Conservation (phyloP, 1,140 invertebrate genomes). For the Nixonia krombeini region DNA sequence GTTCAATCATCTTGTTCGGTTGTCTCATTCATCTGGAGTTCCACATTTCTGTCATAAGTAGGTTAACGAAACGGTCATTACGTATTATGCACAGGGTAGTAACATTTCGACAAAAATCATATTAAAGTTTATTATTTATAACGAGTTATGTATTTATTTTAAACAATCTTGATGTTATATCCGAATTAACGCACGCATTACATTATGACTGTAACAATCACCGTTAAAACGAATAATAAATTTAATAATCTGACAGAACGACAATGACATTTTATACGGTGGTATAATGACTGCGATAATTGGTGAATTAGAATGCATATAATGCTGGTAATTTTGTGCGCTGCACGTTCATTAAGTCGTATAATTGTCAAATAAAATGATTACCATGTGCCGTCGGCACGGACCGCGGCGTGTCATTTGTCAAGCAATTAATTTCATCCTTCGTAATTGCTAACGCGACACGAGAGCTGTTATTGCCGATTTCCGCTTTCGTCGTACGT, state of each 20-base stretch:
- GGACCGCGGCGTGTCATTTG: constrained; percentile 2
- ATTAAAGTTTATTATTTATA: too few species aligned
- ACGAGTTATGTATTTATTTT: too few species aligned
- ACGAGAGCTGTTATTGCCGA: background rate
- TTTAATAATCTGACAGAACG: background rate
- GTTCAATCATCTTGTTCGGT: constrained; percentile 27
- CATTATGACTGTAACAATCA: too few species aligned
- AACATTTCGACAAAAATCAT: too few species aligned
- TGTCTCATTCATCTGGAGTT: constrained; percentile 17
- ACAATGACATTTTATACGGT: background rate
- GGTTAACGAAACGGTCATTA: constrained; percentile 29
- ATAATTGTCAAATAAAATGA: constrained; percentile 31
- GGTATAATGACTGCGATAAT: constrained; percentile 2
- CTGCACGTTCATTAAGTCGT: constrained; percentile 3
- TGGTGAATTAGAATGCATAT: constrained; percentile 18
- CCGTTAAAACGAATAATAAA: too few species aligned
- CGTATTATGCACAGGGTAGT: too few species aligned
- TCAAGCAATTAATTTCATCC: constrained; percentile 11
- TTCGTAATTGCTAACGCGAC: constrained; percentile 3
- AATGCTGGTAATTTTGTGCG: background rate
- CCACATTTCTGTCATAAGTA: constrained; percentile 31
- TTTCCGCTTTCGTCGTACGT: background rate
- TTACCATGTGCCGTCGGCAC: constrained; percentile 6
- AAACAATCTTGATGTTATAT: too few species aligned
- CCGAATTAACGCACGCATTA: too few species aligned